Evolutionary conservation across 2,797 vertebrate species (phyloP).

Genomic region (Liparis tanakae): DNA sequence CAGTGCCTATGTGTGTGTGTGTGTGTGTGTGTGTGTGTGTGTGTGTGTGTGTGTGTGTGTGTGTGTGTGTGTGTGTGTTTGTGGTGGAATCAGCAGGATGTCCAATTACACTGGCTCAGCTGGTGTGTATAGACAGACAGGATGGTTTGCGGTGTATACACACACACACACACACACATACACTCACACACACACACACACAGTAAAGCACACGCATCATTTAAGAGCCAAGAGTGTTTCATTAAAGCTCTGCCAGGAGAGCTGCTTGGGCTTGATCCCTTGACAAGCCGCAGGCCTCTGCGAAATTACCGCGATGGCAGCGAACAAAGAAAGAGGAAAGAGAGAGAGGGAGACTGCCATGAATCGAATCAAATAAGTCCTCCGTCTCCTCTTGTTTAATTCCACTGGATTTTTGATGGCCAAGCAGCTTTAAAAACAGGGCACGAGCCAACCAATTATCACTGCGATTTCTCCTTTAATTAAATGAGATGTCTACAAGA

Average conservation of each 20-base stretch:
- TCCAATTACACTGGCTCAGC: conserved; percentile 72
- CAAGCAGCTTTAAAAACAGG: neutral
- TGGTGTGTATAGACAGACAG: conserved; percentile 39
- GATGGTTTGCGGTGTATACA: conserved; percentile 43
- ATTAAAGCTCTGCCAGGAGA: conserved; percentile 70
- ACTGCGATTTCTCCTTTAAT: neutral
- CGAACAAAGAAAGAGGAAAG: conserved; percentile 39
- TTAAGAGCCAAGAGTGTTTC: conserved; percentile 57
- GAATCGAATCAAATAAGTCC: conserved; percentile 42
- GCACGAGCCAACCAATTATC: neutral
- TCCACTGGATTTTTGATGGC: conserved; percentile 13
- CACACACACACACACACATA: conserved; percentile 14
- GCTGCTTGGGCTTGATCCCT: conserved; percentile 49
- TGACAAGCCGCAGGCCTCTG: conserved; percentile 57
- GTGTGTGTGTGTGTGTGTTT: conserved; percentile 20
- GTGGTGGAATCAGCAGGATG: conserved; percentile 67
- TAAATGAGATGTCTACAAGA: neutral
- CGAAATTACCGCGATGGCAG: conserved; percentile 44
- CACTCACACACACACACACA: neutral
- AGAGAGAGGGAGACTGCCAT: conserved; percentile 11
- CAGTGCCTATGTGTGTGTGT: conserved; percentile 18
- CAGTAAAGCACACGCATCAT: conserved; percentile 10
- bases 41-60: conserved; percentile 16
- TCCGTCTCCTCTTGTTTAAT: conserved; percentile 27
- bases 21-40: conserved; percentile 15